Base-by-base conservation (phyloP, 2,888 invertebrate genomes). In the Drepanosiphum platanoidis region DNA sequence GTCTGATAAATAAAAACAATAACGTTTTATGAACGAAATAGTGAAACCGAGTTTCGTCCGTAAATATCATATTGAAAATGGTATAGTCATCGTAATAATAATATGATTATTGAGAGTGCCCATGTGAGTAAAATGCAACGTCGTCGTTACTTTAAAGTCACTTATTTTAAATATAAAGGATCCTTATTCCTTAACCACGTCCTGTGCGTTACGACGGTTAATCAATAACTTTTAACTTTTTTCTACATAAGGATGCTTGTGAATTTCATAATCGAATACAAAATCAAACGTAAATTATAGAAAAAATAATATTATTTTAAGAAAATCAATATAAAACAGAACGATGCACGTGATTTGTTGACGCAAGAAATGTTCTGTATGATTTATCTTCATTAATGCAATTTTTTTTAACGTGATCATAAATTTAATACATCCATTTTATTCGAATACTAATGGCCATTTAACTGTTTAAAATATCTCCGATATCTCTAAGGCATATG, bases 21-120 rank as follows among this genome's bases (percentile, higher is more conserved):
- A 30, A 30, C 30, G 30, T 72, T 42, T 42, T 27, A 22, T 42
- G 3, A 18, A 74, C 46, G 8, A n/a, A 32, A n/a, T 52, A 52
- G 46, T 32, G 30, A 74, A 58, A 34, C 13, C 27, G 42, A 27
- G 13, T 74, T 52, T 8, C 36, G 58, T 58, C 27, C 46, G 52
- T 32, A 75, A 34, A 58, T 34, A 34, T 75, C 32, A 52, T 74
- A 52, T 32, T 22, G 2, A 52, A 75, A 75, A 58, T 32, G 52
- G 32, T 58, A n/a, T 36, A 32, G 34, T 75, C 75, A 58, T 58
- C 27, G 34, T 58, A 34, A 58, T 58, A 72, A 72, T 72, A 75
- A 75, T 58, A 75, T 36, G n/a, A 75, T 75, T 75, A 75, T 75
- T 75, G 75, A 75, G 34, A 58, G 58, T 58, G 34, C 34, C 27